A percentile compares a stretch with the other conserved stretches of the same genome.
Evolutionary conservation across 64 coral and sea anemone genomes (phyloP).

Genomic region (Pocillopora damicornis): DNA sequence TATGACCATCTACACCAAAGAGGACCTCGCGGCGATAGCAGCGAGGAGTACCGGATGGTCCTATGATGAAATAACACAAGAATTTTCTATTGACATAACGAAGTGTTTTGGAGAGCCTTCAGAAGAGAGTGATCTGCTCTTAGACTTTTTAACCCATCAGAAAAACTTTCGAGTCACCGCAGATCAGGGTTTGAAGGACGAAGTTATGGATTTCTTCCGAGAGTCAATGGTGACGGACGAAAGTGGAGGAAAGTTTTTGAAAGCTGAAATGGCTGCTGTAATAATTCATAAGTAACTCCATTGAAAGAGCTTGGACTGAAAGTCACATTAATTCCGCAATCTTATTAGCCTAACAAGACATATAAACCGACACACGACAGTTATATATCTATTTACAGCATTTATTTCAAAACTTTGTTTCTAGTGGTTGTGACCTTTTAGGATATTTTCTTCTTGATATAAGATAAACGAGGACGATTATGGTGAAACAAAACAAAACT

Average conservation of each 20-base stretch:
- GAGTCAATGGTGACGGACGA: background rate
- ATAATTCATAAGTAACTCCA: slow-evolving; percentile 4
- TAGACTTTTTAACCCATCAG: slow-evolving; percentile 32
- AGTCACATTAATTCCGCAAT: too few species aligned
- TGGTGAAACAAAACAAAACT: too few species aligned
- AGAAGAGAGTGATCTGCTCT: slow-evolving; percentile 16
- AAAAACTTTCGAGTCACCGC: slow-evolving; percentile 30
- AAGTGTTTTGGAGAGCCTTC: slow-evolving; percentile 1
- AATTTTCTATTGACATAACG: background rate
- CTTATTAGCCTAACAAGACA: too few species aligned
- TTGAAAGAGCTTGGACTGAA: too few species aligned
- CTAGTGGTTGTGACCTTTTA: too few species aligned
- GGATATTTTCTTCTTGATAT: too few species aligned
- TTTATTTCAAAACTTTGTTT: too few species aligned
- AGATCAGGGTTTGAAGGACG: slow-evolving; percentile 15
- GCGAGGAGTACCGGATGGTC: background rate
- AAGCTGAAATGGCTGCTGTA: slow-evolving; percentile 1
- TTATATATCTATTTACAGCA: too few species aligned
- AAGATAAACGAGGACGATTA: too few species aligned
- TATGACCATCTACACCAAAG: slow-evolving; percentile 11
- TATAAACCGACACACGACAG: too few species aligned
- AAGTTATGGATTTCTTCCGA: slow-evolving; percentile 15
- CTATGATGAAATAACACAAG: slow-evolving; percentile 11
- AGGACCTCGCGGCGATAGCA: background rate
- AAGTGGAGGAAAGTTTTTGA: background rate